Evolutionary conservation across 2,113 vertebrate genomes (phyloP).

Genomic region (Menidia beryllina): DNA sequence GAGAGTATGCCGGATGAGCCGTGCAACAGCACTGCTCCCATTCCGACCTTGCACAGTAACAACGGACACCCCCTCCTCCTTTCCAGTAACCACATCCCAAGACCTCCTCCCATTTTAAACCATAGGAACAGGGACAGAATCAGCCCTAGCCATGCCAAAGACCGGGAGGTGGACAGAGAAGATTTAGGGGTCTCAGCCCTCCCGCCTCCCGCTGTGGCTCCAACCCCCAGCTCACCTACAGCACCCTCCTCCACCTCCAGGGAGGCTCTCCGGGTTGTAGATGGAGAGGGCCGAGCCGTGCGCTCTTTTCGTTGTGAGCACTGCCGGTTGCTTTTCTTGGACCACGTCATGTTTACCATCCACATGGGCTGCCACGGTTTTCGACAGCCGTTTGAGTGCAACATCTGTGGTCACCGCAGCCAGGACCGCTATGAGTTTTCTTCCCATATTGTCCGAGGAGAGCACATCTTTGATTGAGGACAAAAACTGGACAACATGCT

Average conservation of each 20-base stretch:
- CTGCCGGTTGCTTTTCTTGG: conserved; percentile 96
- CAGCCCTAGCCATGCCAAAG: conserved; percentile 92
- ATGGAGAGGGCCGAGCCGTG: conserved; percentile 90
- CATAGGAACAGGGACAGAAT: conserved; percentile 59
- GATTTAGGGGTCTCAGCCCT: conserved; percentile 43
- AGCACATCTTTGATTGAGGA: conserved; percentile 90
- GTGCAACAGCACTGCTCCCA: conserved; percentile 74
- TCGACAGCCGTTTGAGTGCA: conserved; percentile 97
- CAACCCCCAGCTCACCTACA: conserved; percentile 60
- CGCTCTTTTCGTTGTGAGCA: conserved; percentile 95
- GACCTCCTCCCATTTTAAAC: conserved; percentile 43
- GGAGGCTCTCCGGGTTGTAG: conserved; percentile 90
- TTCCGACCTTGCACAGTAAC: conserved; percentile 59
- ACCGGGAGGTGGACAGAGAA: conserved; percentile 83
- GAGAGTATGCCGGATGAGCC: conserved; percentile 95
- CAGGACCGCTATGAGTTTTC: conserved; percentile 99
- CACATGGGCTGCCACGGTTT: conserved; percentile 99
- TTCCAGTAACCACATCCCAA: conserved; percentile 59
- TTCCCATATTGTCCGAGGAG: conserved; percentile 96
- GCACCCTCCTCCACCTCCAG: conserved; percentile 77
- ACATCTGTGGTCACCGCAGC: conserved; percentile 97
- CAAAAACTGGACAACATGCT: conserved; percentile 23
- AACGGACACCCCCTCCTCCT: conserved; percentile 76
- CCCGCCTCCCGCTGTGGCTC: conserved; percentile 40
- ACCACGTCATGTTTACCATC: conserved; percentile 99